phyloP scores from a whole-genome alignment of 2,113 vertebrate species.

The Callaeas wilsoni region DNA sequence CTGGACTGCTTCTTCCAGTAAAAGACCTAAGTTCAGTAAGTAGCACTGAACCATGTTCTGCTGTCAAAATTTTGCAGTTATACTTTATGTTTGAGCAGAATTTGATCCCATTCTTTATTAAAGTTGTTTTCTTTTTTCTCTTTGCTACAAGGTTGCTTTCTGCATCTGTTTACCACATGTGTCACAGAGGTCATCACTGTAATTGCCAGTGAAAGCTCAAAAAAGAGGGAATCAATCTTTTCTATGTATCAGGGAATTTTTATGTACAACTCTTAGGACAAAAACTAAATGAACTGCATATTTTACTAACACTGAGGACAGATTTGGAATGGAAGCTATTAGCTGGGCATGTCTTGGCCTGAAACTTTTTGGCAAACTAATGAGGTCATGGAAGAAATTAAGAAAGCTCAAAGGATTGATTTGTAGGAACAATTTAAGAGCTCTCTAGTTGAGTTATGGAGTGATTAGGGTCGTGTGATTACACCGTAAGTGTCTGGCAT shows the following conservation, averaged over 20 bases:
- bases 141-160: not conserved
- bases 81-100: not conserved
- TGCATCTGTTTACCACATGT: not conserved
- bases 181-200: not conserved
- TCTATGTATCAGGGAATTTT: not conserved
- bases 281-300: not conserved
- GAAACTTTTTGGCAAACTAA: conserved; percentile 2
- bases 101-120: not conserved
- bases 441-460: not conserved
- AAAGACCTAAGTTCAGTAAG: not conserved
- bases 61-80: not conserved
- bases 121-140: not conserved
- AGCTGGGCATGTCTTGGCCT: not conserved
- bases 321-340: not conserved
- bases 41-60: not conserved
- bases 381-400: not conserved
- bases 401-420: not conserved
- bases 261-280: not conserved
- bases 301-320: not conserved
- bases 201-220: not conserved
- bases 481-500: not conserved
- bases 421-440: not conserved
- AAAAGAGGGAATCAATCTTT: not conserved
- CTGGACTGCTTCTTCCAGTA: not conserved
- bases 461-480: not conserved